Base-by-base conservation (phyloP, 2,888 invertebrate genomes). In the Tridacna gigas region DNA sequence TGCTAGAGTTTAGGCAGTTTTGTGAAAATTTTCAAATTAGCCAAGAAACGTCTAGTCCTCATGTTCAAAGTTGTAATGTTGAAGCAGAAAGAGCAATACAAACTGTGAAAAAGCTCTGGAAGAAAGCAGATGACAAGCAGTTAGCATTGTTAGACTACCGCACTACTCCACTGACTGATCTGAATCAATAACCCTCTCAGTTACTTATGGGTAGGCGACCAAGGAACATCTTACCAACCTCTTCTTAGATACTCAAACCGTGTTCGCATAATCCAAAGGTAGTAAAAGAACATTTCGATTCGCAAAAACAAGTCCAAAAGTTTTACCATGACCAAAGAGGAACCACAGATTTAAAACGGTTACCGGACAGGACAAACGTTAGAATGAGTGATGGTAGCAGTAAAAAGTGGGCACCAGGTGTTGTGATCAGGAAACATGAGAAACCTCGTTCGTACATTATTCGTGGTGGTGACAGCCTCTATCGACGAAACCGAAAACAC, bases 71-170 rank as follows among this genome's bases (percentile, higher is more conserved):
- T 48, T 76, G 80, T 11, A 89, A 89, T 75, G 86, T 86, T 26
- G 89, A 86, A 75, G 90, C 90, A 0, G 88, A 89, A 79, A 48
- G 89, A 74, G 89, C 89, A 5, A 80, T 89, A 20, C 89, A 89
- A 73, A 88, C 84, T 15, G 86, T 87, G 0, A 89, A 89, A 80
- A 78, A 76, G 9, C 56, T 89, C 45, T 88, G 86, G 87, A 69
- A 69, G 60, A 90, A 89, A 74, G 25, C 80, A 9, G n/a, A n/a
- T n/a, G 86, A 89, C 67, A 82, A 83, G 69, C 71, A 84, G 45
- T 63, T 89, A 60, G 84, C 77, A 9, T 51, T 87, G 20, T 77
- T 89, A 15, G 82, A 80, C 74, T 89, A 82, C 60, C 69, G 84
- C n/a, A 86, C 83, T 51, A 89, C 88, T 63, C 89, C 87, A 45